Evolutionary conservation across 2,797 vertebrate species (phyloP).

Genomic region (Cichlasoma orientale): DNA sequence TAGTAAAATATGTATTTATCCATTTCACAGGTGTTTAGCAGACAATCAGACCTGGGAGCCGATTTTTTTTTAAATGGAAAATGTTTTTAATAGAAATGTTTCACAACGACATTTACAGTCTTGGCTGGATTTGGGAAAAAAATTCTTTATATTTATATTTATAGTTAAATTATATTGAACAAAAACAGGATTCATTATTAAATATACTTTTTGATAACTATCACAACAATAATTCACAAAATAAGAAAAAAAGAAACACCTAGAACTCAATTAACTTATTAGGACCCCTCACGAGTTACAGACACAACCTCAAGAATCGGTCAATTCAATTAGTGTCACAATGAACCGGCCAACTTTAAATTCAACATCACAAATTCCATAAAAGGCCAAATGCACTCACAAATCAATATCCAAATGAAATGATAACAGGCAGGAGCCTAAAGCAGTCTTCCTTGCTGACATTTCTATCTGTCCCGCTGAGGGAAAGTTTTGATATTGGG

Average conservation of each 20-base stretch:
- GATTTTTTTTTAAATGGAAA: no score
- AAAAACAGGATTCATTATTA: background rate
- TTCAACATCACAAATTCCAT: background rate
- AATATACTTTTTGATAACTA: background rate
- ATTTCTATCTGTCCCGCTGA: conserved; percentile 63
- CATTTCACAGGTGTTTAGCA: background rate
- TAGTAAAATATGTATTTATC: background rate
- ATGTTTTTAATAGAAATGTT: no score
- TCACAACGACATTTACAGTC: background rate
- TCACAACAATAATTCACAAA: background rate
- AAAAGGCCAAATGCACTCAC: conserved; percentile 34
- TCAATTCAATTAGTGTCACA: background rate
- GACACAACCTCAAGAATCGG: background rate
- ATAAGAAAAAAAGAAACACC: background rate
- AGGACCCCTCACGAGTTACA: background rate
- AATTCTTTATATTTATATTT: accelerated
- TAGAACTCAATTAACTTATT: background rate
- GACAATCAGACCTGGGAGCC: no score
- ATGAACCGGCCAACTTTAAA: background rate
- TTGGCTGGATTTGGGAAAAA: background rate
- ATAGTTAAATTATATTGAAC: no score
- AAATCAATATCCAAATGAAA: conserved; percentile 40
- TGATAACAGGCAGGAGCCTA: conserved; percentile 34
- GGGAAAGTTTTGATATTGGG: conserved; percentile 75
- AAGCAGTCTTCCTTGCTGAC: conserved; percentile 55